phyloP scores from a whole-genome alignment of 2,113 vertebrate species.

The Paramormyrops kingsleyae region DNA sequence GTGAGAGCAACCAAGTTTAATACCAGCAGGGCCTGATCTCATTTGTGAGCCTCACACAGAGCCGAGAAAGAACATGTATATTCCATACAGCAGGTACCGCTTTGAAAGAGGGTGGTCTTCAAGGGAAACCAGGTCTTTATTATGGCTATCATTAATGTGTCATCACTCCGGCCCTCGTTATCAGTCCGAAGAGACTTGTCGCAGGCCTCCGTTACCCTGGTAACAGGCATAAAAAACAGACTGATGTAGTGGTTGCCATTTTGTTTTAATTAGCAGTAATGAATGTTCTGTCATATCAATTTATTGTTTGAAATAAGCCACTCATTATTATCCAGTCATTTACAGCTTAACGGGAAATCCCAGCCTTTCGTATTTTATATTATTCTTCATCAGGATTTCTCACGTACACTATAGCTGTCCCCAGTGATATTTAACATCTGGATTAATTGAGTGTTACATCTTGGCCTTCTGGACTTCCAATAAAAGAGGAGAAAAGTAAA shows the following conservation, averaged over 20 bases:
- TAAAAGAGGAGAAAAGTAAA: not conserved
- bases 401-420: not conserved
- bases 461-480: not conserved
- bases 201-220: not conserved
- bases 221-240: not conserved
- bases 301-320: not conserved
- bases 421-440: not conserved
- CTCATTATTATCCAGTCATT: not conserved
- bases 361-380: not conserved
- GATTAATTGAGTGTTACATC: not conserved
- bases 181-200: not conserved
- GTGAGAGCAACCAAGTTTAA: not conserved
- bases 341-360: not conserved
- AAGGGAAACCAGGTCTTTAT: not conserved
- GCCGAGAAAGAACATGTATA: not conserved
- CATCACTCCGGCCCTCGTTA: not conserved
- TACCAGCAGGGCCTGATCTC: not conserved
- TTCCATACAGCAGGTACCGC: not conserved
- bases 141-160: not conserved
- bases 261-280: constrained; percentile 4
- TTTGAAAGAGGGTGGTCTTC: not conserved
- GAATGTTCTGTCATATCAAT: not conserved
- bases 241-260: not conserved
- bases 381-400: not conserved
- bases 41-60: not conserved